Conservation (phyloP, 2,888 invertebrate genomes). For the Yponomeuta plumbellus region DNA sequence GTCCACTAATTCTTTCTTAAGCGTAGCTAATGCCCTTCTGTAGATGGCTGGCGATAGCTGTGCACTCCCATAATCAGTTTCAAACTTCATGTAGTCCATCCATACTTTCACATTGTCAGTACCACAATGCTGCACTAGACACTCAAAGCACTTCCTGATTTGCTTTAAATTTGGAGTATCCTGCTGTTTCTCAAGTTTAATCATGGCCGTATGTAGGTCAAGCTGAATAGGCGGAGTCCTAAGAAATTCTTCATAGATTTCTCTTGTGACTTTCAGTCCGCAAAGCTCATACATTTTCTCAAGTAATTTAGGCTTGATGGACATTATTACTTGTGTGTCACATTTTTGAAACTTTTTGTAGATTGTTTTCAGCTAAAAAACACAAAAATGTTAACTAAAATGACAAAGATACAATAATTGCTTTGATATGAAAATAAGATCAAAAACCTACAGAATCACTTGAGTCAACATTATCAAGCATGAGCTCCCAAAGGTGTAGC, state of each 20-base stretch:
- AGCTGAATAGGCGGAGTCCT: conserved; percentile 76
- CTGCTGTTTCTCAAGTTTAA: conserved; percentile 68
- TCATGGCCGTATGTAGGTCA: conserved; percentile 80
- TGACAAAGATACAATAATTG: background rate
- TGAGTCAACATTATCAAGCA: conserved; percentile 50
- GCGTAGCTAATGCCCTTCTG: conserved; percentile 77
- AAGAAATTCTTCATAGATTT: conserved; percentile 77
- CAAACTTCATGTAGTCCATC: conserved; percentile 84
- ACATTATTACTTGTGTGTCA: conserved; percentile 63
- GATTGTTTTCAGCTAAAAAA: conserved; percentile 55
- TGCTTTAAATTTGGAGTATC: conserved; percentile 59
- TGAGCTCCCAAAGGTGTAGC: conserved; percentile 50
- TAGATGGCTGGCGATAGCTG: conserved; percentile 75
- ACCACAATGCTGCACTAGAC: conserved; percentile 81
- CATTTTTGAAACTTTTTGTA: conserved; percentile 62
- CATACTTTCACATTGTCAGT: conserved; percentile 80
- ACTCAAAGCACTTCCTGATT: conserved; percentile 78
- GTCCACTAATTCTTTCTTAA: conserved; percentile 72
- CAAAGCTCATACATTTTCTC: conserved; percentile 71
- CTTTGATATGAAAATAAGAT: background rate
- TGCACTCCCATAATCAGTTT: conserved; percentile 78
- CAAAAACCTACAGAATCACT: conserved; percentile 46
- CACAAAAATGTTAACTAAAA: conserved; percentile 6
- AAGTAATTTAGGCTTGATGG: conserved; percentile 78
- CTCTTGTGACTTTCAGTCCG: conserved; percentile 77